Percentiles rank a stretch among this genome's conserved stretches.
phyloP scores from a whole-genome alignment of 1,140 invertebrate species.

The Trigoniulus corallinus region DNA sequence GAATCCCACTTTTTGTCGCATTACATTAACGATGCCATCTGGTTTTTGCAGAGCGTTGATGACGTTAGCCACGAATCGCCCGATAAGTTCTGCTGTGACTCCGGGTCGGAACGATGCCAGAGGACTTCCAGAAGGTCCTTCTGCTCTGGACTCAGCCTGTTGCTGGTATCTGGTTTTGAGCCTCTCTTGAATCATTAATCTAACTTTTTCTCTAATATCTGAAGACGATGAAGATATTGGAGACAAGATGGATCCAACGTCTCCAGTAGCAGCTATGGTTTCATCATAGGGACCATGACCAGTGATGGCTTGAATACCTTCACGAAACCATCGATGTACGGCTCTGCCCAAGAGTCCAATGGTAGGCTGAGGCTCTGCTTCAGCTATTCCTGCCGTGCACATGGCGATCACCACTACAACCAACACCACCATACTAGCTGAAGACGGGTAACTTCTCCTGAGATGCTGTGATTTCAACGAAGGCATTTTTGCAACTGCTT shows the following conservation, averaged over 20 bases:
- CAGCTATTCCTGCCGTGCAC: neutral
- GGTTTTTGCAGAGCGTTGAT: slow-evolving; percentile 2
- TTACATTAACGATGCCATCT: neutral
- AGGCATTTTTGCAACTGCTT: neutral
- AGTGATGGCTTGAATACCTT: neutral
- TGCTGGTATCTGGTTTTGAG: neutral
- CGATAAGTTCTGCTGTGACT: neutral
- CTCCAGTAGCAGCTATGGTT: neutral
- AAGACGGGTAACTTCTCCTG: neutral
- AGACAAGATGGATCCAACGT: too few relatives aligned
- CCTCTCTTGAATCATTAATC: neutral
- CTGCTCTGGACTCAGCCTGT: neutral
- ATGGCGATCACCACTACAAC: neutral
- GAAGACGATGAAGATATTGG: too few relatives aligned
- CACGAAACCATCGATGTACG: neutral
- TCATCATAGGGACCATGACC: neutral
- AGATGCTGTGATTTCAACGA: neutral
- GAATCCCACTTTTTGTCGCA: neutral
- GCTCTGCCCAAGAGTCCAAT: neutral
- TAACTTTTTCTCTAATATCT: neutral
- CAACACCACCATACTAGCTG: neutral
- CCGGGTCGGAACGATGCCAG: neutral
- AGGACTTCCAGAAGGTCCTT: neutral
- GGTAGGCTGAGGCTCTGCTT: neutral
- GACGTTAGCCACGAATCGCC: neutral